These are phyloP conservation scores for Branchipolynoe longqiensis DNA, from an alignment of 2,888 invertebrate species.

Conservation along the genomic window DNA sequence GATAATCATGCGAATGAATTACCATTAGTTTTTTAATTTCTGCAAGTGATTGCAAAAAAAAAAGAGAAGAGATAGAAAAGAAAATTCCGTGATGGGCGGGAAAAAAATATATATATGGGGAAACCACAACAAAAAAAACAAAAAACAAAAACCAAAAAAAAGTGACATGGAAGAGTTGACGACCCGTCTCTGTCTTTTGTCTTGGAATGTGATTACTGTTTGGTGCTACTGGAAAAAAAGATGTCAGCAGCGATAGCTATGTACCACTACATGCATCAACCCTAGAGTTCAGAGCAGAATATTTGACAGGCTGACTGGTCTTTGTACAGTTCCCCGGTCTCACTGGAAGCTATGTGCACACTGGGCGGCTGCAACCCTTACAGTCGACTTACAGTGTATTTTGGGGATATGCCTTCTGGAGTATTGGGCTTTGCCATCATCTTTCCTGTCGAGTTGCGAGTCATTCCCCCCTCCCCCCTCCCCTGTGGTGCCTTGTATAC, in stretches of 20 bases:
- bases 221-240: constrained; percentile 51
- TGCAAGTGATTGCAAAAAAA: constrained; percentile 51
- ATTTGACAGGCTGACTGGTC: constrained; percentile 52
- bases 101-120: too few relatives aligned
- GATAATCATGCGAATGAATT: constrained; percentile 47
- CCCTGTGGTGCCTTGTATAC: constrained; percentile 48
- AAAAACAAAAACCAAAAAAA: constrained; percentile 18
- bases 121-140: constrained; percentile 13
- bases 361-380: constrained; percentile 35
- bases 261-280: constrained; percentile 37
- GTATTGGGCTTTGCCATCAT: neutral
- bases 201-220: constrained; percentile 55
- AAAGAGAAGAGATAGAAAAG: too few relatives aligned
- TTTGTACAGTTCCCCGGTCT: constrained; percentile 41
- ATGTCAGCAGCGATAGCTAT: constrained; percentile 50
- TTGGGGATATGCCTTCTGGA: constrained; percentile 19
- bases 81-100: constrained; percentile 25
- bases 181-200: constrained; percentile 57
- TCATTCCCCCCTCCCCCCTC: neutral
- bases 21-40: constrained; percentile 49
- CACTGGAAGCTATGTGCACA: neutral
- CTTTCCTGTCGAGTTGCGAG: neutral
- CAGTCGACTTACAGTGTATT: neutral
- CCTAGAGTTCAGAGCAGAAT: constrained; percentile 40
- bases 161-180: constrained; percentile 48